Percentiles rank a stretch among this genome's conserved stretches.
Evolutionary conservation across 2,797 vertebrate genomes (phyloP).

Genomic region (Rhodeus uyekii): DNA sequence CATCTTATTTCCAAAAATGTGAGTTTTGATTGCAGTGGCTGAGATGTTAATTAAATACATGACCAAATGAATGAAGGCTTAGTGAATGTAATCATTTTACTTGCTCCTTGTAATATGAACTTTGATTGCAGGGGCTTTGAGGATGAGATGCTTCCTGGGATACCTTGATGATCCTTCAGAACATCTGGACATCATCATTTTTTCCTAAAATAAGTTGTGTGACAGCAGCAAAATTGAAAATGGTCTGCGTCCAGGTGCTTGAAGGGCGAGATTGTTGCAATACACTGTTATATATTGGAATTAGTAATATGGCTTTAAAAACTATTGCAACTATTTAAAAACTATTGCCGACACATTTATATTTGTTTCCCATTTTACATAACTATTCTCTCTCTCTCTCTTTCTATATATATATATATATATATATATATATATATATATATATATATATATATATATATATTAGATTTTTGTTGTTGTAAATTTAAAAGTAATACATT

Average conservation of each 20-base stretch:
- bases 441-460: too few relatives aligned
- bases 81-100: background rate
- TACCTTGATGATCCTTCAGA: background rate
- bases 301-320: too few relatives aligned
- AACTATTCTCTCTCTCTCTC: too few relatives aligned
- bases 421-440: too few relatives aligned
- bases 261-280: background rate
- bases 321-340: too few relatives aligned
- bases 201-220: background rate
- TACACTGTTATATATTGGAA: too few relatives aligned
- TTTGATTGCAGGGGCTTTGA: background rate
- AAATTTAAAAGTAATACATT: too few relatives aligned
- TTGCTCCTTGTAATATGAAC: background rate
- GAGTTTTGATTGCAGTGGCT: background rate
- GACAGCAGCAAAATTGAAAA: background rate
- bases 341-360: too few relatives aligned
- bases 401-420: too few relatives aligned
- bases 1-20: background rate
- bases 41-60: background rate
- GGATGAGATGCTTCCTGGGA: background rate
- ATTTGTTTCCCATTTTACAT: too few relatives aligned
- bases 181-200: background rate
- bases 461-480: too few relatives aligned
- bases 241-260: background rate
- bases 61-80: background rate